These are phyloP conservation scores for Caenorhabditis brenneri DNA, from an alignment of 1,140 invertebrate species.

Conservation along the genomic window DNA sequence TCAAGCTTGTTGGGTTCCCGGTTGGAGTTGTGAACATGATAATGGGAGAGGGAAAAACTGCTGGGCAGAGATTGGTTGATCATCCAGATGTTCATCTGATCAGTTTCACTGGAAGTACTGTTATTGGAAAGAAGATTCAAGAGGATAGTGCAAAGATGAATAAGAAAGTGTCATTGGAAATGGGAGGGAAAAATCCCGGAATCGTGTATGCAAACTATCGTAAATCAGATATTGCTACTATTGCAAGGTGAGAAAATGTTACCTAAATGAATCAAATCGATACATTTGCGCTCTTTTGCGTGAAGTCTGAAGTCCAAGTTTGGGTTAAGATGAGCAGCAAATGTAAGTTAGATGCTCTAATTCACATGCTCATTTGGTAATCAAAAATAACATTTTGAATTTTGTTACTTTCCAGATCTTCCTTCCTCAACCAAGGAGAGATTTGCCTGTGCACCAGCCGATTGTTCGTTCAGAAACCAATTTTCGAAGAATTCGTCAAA, in stretches of 20 bases:
- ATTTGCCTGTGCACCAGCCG: conserved; percentile 76
- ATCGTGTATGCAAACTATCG: conserved; percentile 75
- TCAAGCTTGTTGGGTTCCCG: conserved; percentile 75
- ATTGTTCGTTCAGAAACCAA: conserved; percentile 74
- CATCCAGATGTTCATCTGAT: conserved; percentile 74
- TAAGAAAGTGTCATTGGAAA: conserved; percentile 76
- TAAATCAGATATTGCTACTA: conserved; percentile 72
- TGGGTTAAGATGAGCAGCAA: background rate
- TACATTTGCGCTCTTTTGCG: no score
- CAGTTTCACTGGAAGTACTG: conserved; percentile 75
- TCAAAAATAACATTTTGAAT: background rate
- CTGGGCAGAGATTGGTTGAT: conserved; percentile 74
- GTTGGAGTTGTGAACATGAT: conserved; percentile 76
- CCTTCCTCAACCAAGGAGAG: conserved; percentile 76
- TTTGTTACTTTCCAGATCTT: conserved; percentile 71
- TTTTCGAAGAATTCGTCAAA: conserved; percentile 74
- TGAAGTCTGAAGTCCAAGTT: no score
- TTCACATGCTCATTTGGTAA: no score
- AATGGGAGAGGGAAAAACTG: conserved; percentile 74
- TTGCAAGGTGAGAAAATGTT: conserved; percentile 72
- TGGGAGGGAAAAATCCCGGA: conserved; percentile 77
- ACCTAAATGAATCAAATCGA: no score
- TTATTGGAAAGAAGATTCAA: conserved; percentile 73
- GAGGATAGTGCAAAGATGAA: conserved; percentile 72
- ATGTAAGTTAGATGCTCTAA: no score